Conservation (phyloP, 2,888 invertebrate genomes). For the Galeruca laticollis region DNA sequence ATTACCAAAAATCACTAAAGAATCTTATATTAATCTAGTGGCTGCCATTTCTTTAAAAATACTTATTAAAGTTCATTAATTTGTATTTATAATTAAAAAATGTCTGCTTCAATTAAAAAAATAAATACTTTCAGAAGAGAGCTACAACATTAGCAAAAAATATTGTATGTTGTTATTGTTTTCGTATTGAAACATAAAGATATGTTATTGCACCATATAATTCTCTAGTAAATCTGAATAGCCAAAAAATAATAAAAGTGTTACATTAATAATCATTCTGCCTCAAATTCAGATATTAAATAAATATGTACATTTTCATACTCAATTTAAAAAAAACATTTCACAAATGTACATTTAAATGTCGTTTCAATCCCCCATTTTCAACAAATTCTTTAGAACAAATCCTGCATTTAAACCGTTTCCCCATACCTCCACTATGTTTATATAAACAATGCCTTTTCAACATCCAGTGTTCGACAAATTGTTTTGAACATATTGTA, state of each 20-base stretch:
- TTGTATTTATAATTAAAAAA: no score
- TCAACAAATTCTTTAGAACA: constrained; percentile 20
- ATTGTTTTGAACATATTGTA: constrained; percentile 16
- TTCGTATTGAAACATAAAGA: not conserved
- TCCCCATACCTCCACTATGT: constrained; percentile 18
- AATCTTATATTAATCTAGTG: no score
- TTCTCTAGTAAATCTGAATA: not conserved
- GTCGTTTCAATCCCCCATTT: constrained; percentile 9
- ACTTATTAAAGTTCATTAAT: no score
- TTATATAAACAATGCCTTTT: constrained; percentile 23
- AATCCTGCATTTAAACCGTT: constrained; percentile 16
- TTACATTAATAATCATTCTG: not conserved
- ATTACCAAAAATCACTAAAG: no score
- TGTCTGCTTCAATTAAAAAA: no score
- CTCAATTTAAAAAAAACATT: not conserved
- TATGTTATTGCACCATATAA: not conserved
- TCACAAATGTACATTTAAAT: constrained; percentile 18
- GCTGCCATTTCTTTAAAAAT: no score
- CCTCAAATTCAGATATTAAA: not conserved
- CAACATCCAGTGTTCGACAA: constrained; percentile 15
- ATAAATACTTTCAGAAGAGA: not conserved
- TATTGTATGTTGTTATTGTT: not conserved
- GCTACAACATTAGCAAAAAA: no score
- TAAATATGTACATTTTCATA: not conserved
- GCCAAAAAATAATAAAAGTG: no score